Conservation (phyloP, 2,113 vertebrate species). For the Periophthalmus modestus region DNA sequence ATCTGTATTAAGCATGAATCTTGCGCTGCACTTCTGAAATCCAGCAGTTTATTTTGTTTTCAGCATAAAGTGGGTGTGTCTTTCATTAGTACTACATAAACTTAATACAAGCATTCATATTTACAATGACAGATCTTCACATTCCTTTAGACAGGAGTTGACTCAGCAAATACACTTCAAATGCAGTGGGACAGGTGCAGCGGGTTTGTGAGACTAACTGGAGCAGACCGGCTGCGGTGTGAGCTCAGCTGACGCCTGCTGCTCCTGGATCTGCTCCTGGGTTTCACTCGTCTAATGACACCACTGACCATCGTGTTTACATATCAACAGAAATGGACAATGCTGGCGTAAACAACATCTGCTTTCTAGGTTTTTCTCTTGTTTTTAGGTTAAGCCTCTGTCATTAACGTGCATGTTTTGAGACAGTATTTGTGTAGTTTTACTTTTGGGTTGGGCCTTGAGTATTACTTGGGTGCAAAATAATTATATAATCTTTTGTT, state of each 20-base stretch:
- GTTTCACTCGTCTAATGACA: background rate
- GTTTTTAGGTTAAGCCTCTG: background rate
- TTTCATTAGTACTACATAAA: background rate
- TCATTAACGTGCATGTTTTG: background rate
- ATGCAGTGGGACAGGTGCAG: conserved; percentile 43
- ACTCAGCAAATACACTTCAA: background rate
- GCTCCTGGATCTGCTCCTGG: background rate
- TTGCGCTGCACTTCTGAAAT: too few species aligned
- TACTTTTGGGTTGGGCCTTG: too few species aligned
- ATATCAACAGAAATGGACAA: background rate
- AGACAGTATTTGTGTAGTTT: background rate
- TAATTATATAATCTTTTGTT: too few species aligned
- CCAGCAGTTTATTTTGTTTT: background rate
- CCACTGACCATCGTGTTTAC: background rate
- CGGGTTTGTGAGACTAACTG: conserved; percentile 12
- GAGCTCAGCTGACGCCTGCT: conserved; percentile 2
- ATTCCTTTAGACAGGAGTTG: background rate
- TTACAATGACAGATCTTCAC: background rate
- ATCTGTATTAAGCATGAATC: too few species aligned
- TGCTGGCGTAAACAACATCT: background rate
- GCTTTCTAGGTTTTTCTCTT: background rate
- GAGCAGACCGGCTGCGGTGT: conserved; percentile 12
- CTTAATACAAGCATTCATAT: background rate
- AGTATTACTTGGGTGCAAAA: too few species aligned
- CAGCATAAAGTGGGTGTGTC: background rate